Conservation (phyloP, 2,888 invertebrate genomes). For the Chymomyza amoena region DNA sequence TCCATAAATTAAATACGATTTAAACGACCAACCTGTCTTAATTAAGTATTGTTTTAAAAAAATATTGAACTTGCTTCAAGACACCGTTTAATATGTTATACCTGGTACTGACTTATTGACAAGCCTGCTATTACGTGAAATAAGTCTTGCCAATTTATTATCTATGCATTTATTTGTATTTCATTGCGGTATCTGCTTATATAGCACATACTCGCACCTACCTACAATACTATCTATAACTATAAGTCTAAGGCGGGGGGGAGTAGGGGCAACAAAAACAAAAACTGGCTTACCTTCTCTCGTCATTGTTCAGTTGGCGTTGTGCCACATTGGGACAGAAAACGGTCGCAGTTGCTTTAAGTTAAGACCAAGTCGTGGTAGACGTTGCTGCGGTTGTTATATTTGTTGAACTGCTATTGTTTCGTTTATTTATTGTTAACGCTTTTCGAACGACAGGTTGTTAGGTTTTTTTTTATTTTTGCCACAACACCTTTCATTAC, state of each 20-base stretch:
- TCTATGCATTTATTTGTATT: conserved; percentile 7
- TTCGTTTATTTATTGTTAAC: conserved; percentile 69
- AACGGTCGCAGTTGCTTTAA: neutral
- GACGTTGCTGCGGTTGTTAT: conserved; percentile 17
- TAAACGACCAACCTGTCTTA: no score
- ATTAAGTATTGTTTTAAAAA: neutral
- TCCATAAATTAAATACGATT: no score
- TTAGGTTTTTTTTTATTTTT: conserved; percentile 45
- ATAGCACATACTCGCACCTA: conserved; percentile 8
- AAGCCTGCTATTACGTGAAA: neutral
- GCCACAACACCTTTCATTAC: conserved; percentile 61
- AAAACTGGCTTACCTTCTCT: conserved; percentile 73
- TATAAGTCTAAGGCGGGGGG: conserved; percentile 46
- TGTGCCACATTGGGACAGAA: neutral
- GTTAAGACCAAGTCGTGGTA: neutral
- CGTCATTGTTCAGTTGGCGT: conserved; percentile 47
- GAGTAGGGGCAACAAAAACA: conserved; percentile 38
- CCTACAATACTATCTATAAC: conserved; percentile 21
- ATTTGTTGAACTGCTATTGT: conserved; percentile 41
- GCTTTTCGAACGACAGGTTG: conserved; percentile 70
- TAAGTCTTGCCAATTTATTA: neutral
- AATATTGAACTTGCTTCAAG: neutral
- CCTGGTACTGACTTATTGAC: neutral
- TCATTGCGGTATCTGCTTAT: conserved; percentile 17
- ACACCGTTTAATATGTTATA: neutral